Evolutionary conservation across 2,797 vertebrate genomes (phyloP), one percentile per base, ranked within the genome.

Genomic region (Myiotriccus ornatus): DNA sequence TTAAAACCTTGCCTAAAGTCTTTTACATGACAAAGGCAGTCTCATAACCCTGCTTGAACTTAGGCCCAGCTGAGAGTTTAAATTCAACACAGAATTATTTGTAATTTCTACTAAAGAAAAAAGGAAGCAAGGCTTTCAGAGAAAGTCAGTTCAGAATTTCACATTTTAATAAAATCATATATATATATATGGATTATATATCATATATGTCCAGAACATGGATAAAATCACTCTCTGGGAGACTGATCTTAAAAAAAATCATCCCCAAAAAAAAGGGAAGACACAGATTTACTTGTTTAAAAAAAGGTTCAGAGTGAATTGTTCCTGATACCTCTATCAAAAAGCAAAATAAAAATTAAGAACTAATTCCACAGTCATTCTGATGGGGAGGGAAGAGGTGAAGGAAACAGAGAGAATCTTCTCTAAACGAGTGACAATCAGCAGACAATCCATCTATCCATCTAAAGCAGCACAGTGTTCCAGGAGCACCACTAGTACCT

Each of bases 51-150:
- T 82, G 9, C 25, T 85, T 87, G 41, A 93, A 69, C 44, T 70
- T 67, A 53, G 37, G 49, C 28, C 22, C 20, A 89, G 56, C 9
- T 60, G 19, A 70, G 49, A 43, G 11, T 79, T 88, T 67, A 87
- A 88, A 94, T 93, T 93, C 73, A 81, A 47, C 74, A 64, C 70
- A 67, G 27, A 78, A 70, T 86, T 81, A 80, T 46, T 56, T 73
- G 22, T 22, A 93, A 84, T 78, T 90, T 86, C 9, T 59, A 57
- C 16, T 74, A 74, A 67, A 71, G 55, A 60, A 49, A 78, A 78
- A 69, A 65, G 24, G 30, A 93, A 84, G 41, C 6, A 65, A 85
- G 39, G 30, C 9, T 86, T 87, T 91, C 35, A 81, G 52, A 73
- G n/a, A 53, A 90, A 76, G 14, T 56, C 67, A 73, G 49, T 92